Percentiles rank a stretch among this genome's conserved stretches.
phyloP scores from a whole-genome alignment of 2,113 vertebrate species.

The Cynocephalus volans region DNA sequence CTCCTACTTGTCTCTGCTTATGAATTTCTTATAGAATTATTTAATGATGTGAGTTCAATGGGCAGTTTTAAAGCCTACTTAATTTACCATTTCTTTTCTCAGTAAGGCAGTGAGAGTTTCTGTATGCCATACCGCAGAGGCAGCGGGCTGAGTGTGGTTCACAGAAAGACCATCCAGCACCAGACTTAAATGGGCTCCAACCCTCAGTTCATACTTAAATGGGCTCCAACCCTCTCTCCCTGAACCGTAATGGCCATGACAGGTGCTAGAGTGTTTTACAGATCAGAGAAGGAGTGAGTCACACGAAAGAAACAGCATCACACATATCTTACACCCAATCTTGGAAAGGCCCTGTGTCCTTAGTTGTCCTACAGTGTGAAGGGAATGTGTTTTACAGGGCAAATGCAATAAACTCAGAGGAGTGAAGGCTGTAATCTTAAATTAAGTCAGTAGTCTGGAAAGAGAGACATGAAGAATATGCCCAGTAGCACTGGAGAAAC shows the following conservation, averaged over 20 bases:
- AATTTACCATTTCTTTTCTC: conserved; percentile 57
- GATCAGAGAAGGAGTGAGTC: conserved; percentile 45
- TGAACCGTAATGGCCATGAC: neutral
- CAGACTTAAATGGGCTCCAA: conserved; percentile 13
- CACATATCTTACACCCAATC: neutral
- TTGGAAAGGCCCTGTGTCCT: conserved; percentile 11
- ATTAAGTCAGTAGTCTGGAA: conserved; percentile 61
- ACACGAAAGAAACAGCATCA: conserved; percentile 50
- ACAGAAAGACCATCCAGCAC: conserved; percentile 8
- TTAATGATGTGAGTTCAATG: conserved; percentile 79
- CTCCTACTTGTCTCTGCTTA: conserved; percentile 57
- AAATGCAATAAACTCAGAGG: neutral
- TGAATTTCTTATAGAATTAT: conserved; percentile 74
- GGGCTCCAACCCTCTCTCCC: neutral
- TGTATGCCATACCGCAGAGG: neutral
- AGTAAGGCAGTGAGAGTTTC: neutral
- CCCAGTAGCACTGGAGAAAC: neutral
- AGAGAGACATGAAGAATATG: neutral
- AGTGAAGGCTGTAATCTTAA: conserved; percentile 25
- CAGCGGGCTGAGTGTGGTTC: conserved; percentile 52
- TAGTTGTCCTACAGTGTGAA: neutral
- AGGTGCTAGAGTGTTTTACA: neutral
- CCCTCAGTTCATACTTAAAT: neutral
- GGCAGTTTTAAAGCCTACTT: conserved; percentile 76
- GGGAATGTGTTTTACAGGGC: conserved; percentile 56